Conservation (phyloP, 2,797 vertebrate species). For the Setipinna tenuifilis region DNA sequence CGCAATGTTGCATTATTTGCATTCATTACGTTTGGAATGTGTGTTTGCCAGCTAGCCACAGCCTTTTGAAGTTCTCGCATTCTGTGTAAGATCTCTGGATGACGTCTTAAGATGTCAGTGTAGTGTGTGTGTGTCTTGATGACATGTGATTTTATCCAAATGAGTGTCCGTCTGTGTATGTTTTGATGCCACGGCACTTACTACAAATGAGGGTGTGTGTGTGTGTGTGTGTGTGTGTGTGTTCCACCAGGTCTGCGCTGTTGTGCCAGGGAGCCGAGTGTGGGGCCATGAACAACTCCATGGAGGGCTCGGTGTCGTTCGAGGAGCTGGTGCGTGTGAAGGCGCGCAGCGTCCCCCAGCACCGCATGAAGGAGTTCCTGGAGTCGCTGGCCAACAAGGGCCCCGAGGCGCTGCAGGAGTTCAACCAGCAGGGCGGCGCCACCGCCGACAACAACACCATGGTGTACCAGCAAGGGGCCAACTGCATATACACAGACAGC, state of each 20-base stretch:
- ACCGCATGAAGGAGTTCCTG: constrained; percentile 98
- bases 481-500: constrained; percentile 96
- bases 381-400: constrained; percentile 93
- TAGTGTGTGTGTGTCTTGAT: not conserved
- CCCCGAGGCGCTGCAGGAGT: constrained; percentile 92
- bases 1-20: not conserved
- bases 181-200: not conserved
- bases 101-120: not conserved
- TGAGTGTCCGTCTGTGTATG: not conserved
- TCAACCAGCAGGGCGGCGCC: constrained; percentile 80
- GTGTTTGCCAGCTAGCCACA: not conserved
- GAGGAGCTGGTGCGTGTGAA: constrained; percentile 97
- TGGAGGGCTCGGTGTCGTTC: constrained; percentile 94
- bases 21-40: not conserved
- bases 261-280: not conserved
- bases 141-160: no score
- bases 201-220: no score
- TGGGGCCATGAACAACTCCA: constrained; percentile 88
- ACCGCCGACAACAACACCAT: constrained; percentile 77
- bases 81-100: not conserved
- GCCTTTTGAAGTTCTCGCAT: not conserved
- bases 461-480: constrained; percentile 92
- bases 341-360: constrained; percentile 92
- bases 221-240: no score
- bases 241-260: not conserved